Conservation (phyloP, 2,888 invertebrate species). For the Orgyia antiqua region DNA sequence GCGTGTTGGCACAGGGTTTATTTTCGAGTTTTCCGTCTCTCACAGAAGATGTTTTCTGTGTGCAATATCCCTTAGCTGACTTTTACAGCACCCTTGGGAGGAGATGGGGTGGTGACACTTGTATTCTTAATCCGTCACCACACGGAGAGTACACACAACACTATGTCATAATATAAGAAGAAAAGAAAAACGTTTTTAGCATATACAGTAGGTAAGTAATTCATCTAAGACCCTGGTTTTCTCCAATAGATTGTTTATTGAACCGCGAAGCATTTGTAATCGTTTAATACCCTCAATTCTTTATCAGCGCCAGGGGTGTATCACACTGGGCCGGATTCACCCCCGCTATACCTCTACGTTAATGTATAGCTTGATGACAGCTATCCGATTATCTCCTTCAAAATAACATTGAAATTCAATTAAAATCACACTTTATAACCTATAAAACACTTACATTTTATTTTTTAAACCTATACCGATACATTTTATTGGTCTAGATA, state of each 20-base stretch:
- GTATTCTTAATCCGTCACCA: too few relatives aligned
- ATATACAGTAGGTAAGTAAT: too few relatives aligned
- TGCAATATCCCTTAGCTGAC: too few relatives aligned
- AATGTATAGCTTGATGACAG: conserved; percentile 68
- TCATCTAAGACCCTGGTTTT: conserved; percentile 57
- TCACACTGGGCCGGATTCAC: conserved; percentile 44
- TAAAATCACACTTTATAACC: conserved; percentile 24
- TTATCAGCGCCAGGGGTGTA: conserved; percentile 66
- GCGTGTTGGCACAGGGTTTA: too few relatives aligned
- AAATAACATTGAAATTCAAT: conserved; percentile 36
- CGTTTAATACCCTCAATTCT: conserved; percentile 79
- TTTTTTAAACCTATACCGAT: conserved; percentile 25
- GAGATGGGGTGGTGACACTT: too few relatives aligned
- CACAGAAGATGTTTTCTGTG: too few relatives aligned
- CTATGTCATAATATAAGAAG: too few relatives aligned
- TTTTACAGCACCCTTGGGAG: too few relatives aligned
- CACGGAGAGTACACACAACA: too few relatives aligned
- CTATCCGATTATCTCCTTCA: conserved; percentile 54
- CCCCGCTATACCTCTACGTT: conserved; percentile 36
- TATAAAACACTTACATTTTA: conserved; percentile 24
- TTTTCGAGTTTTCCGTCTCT: too few relatives aligned
- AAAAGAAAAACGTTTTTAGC: too few relatives aligned
- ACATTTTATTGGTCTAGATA: conserved; percentile 27
- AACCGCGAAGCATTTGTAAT: conserved; percentile 78
- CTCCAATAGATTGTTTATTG: conserved; percentile 68